Evolutionary conservation across 2,113 vertebrate genomes (phyloP), one percentile per base, ranked within the genome.

Genomic region (Poicephalus meyeri): DNA sequence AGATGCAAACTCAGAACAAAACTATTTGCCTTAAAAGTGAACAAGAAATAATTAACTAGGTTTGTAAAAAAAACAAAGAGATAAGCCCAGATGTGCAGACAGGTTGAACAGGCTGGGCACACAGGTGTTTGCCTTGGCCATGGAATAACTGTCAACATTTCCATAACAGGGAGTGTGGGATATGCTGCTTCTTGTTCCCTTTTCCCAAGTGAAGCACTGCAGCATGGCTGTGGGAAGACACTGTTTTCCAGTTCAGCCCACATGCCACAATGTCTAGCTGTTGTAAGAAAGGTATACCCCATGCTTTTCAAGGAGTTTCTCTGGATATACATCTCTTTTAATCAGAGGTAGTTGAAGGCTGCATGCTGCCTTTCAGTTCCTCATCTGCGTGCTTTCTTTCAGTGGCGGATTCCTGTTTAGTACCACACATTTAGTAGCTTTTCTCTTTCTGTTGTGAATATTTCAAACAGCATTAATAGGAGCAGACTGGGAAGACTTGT

Each of bases 41-140:
- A 7, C 37, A 53, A 72, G 86, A 71, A 88, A 69, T 90, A 92
- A 85, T 92, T 88, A 80, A 44, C 44, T 23, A 44, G n/a, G 39
- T 49, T 77, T 72, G 56, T 66, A 18, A 25, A 86, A 71, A 71
- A 80, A 46, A 72, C 42, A 35, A 47, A 46, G 85, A 86, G 81
- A 76, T 37, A 87, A 89, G 86, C 18, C 86, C 89, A 89, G 81
- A 89, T 87, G 86, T 94, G 89, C 89, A 80, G 82, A 80, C 86
- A 89, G 78, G 78, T 87, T 63, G 82, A 80, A 33, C 86, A 72
- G 78, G 81, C 92, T 83, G 78, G 81, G 92, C 63, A 70, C 92
- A 86, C 86, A 87, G 86, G 89, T 83, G 72, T 92, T 86, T 94
- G 78, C 92, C 92, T 93, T 93, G 91, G 91, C 94, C 41, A 11